phyloP scores from a whole-genome alignment of 2,113 vertebrate species.

The Athene noctua region DNA sequence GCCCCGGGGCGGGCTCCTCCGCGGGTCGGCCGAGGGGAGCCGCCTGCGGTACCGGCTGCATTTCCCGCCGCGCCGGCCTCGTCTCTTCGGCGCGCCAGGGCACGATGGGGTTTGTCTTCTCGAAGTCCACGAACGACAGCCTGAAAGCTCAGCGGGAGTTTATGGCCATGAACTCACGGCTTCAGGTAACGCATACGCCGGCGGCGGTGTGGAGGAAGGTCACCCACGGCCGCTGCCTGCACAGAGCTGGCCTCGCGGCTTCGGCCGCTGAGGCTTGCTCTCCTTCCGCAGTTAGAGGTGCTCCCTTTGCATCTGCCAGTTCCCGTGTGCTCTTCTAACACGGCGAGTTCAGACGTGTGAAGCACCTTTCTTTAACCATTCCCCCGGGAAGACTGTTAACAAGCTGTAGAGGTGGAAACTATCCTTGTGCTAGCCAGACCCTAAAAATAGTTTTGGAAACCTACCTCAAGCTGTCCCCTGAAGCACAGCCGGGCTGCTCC shows the following conservation, averaged over 20 bases:
- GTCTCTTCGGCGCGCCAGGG: not conserved
- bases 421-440: accelerated
- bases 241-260: accelerated
- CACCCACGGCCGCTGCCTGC: accelerated
- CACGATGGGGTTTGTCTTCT: conserved; percentile 82
- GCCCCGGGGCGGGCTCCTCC: not conserved
- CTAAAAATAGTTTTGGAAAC: not conserved
- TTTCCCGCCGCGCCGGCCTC: accelerated
- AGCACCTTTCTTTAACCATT: not conserved
- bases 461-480: accelerated
- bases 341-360: accelerated
- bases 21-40: no score
- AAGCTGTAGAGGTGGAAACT: not conserved
- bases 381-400: no score
- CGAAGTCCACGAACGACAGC: conserved; percentile 81
- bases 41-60: accelerated
- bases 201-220: not conserved
- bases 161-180: conserved; percentile 75
- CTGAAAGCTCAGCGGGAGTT: conserved; percentile 85
- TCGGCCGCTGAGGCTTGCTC: accelerated
- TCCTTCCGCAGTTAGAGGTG: accelerated
- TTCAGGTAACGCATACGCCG: conserved; percentile 75
- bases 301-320: accelerated
- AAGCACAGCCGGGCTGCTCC: not conserved
- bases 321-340: accelerated